These are phyloP conservation scores for Calephelis virginiensis DNA, from an alignment of 1,140 invertebrate species.

Conservation along the genomic window DNA sequence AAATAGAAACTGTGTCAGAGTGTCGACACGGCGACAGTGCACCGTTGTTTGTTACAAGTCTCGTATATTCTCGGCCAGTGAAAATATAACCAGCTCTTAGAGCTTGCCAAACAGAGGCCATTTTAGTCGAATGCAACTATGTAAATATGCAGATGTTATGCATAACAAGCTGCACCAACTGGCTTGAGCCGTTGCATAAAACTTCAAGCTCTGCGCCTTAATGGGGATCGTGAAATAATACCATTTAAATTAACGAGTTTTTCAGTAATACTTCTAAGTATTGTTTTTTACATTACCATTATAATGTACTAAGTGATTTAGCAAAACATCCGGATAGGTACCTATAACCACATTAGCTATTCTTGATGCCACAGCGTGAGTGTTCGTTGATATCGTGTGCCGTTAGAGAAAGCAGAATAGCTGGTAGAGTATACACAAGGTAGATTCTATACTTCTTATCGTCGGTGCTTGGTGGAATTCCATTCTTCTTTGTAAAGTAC, in stretches of 20 bases:
- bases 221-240: constrained; percentile 4
- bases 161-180: constrained; percentile 36
- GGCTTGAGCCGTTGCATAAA: constrained; percentile 34
- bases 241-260: not conserved
- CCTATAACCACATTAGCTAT: too few species aligned
- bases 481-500: too few species aligned
- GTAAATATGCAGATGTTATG: constrained; percentile 38
- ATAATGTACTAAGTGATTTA: too few species aligned
- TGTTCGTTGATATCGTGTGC: too few species aligned
- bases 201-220: constrained; percentile 12
- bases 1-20: constrained; percentile 60
- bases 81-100: constrained; percentile 18
- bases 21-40: constrained; percentile 30
- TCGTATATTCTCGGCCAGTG: constrained; percentile 15
- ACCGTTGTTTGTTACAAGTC: constrained; percentile 24
- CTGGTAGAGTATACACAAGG: too few species aligned
- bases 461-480: too few species aligned
- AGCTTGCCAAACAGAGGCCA: constrained; percentile 28
- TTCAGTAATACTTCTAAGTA: not conserved
- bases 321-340: too few species aligned
- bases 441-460: too few species aligned
- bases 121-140: constrained; percentile 32
- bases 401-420: too few species aligned
- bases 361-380: too few species aligned
- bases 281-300: not conserved